Evolutionary conservation across 2,113 vertebrate genomes (phyloP), one percentile per base, ranked within the genome.

Genomic region (Alligator sinensis): DNA sequence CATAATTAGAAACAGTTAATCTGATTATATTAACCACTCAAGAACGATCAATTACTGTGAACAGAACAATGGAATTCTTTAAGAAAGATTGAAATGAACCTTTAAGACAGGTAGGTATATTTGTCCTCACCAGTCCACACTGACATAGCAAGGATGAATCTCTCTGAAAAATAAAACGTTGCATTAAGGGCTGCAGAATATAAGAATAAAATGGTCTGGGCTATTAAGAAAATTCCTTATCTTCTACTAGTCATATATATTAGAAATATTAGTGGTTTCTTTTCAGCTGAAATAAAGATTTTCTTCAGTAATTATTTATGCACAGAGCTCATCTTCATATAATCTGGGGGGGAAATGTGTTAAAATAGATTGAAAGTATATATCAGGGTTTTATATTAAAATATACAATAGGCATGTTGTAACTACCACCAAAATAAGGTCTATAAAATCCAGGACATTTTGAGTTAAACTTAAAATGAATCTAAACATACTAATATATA

Each of bases 71-170:
- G 70, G 77, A 88, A 86, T 92, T 87, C 84, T 94, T 97, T 95
- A 96, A 96, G 94, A 95, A 96, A 96, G 88, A 95, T 95, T 92
- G 94, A 96, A 96, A 96, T 96, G 96, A 97, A 96, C 94, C 93
- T 94, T 97, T 95, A 95, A 93, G 92, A 93, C 87, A 0, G 3
- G 83, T 93, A 0, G 3, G 83, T 93, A 91, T 68, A 77, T 90
- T 95, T 92, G 85, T 89, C 94, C 94, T 94, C 84, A 89, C 88
- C 85, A 92, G 88, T 77, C 85, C 75, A 55, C 72, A 92, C 15
- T 38, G 91, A 95, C 75, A 89, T 92, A 95, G 90, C 84, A 95
- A 87, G 95, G 96, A 96, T 96, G 95, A 96, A 95, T 95, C 94
- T n/a, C 86, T 91, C 83, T 93, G 90, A 90, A 95, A 93, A 97